These are phyloP conservation scores for Mellivora capensis DNA, from an alignment of 2,113 vertebrate species.

Conservation along the genomic window DNA sequence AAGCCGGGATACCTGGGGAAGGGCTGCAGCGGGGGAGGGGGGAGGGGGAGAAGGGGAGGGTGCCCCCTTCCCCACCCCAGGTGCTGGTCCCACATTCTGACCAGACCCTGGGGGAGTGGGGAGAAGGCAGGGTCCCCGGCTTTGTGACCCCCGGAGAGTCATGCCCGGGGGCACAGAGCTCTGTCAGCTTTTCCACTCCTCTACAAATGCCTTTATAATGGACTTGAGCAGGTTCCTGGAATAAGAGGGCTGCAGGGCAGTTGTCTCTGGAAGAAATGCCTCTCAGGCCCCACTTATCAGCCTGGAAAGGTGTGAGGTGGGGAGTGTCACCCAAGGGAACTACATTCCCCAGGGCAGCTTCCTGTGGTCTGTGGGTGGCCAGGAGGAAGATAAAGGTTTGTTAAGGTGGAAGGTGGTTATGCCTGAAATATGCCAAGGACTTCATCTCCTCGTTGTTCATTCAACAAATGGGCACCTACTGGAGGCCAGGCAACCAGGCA, in stretches of 20 bases:
- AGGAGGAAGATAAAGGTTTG: neutral
- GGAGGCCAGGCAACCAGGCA: neutral
- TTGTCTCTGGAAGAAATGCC: neutral
- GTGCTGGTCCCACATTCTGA: too few relatives aligned
- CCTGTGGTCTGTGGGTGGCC: neutral
- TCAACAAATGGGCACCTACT: neutral
- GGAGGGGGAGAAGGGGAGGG: accelerated
- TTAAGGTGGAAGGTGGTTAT: too few relatives aligned
- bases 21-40: too few relatives aligned
- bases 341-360: neutral
- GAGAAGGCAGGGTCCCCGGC: neutral
- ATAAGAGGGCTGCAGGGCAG: neutral
- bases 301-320: neutral
- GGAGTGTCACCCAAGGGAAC: neutral
- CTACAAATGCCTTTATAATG: slow-evolving; percentile 28
- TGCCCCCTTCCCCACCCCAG: too few relatives aligned
- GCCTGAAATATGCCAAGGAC: too few relatives aligned
- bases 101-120: neutral
- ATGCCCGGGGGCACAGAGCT: neutral
- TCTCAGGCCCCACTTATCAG: neutral
- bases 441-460: accelerated
- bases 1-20: too few relatives aligned
- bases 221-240: neutral
- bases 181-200: neutral
- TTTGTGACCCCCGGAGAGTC: neutral